Base-by-base conservation (phyloP, 2,113 vertebrate species). In the Poeciliopsis occidentalis region DNA sequence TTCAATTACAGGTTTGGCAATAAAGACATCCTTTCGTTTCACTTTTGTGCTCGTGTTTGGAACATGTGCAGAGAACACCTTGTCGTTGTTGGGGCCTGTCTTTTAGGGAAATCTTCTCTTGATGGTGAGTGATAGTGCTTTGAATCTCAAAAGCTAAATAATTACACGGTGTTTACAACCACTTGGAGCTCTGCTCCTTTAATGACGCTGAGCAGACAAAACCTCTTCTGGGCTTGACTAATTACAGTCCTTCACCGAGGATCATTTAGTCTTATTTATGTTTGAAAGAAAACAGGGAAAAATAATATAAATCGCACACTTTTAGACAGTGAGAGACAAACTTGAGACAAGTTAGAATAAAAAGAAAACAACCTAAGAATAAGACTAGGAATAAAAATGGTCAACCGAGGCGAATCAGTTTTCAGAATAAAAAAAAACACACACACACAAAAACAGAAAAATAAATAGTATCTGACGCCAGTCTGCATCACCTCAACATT, bases 91-190 rank as follows among this genome's bases (percentile, higher is more conserved):
- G 61, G 37, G 41, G 60, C 19, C 22, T 32, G 10, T 22, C 64
- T 24, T 73, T 64, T 62, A 39, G 61, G 57, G 77, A 71, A 82
- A 84, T 61, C 30, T 69, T 44, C 54, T 12, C 69, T 64, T 77
- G 87, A 80, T 68, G 67, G 27, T 32, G 81, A 88, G 72, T 78
- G 82, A 83, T 64, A 71, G 39, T 75, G 73, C 17, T 4, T 39
- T 66, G 54, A 29, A 85, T 85, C 81, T 89, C 79, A 79, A 83
- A 37, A 79, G 82, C 77, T 31, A n/a, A 76, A 32, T 91, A 92
- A 93, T 93, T 91, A 86, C 76, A 88, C 19, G 80, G 57, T 81
- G 83, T 47, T 79, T 29, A 61, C 41, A 75, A 60, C 70, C 7
- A 60, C 74, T 37, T 72, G 69, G 37, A 73, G 74, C 72, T 73